Evolutionary conservation across 2,888 invertebrate genomes (phyloP).

Genomic region (Stegana nigrithorax): DNA sequence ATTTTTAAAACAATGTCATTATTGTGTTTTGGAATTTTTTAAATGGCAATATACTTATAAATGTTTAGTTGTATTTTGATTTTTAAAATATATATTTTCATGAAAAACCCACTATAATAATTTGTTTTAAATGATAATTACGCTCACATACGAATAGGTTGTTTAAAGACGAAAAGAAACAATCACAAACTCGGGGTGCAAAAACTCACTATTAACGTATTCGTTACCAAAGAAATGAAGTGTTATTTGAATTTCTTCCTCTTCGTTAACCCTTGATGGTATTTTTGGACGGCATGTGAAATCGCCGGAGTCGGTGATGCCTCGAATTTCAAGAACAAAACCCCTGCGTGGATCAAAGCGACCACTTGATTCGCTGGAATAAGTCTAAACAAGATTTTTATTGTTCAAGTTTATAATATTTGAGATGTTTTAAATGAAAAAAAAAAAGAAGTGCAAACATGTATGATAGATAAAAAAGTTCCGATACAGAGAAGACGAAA

Average conservation of each 20-base stretch:
- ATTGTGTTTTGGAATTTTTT: no score
- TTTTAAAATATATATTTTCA: no score
- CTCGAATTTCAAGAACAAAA: constrained; percentile 62
- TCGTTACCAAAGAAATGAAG: constrained; percentile 64
- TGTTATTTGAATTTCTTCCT: constrained; percentile 47
- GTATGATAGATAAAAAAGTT: not conserved
- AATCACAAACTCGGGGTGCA: constrained; percentile 68
- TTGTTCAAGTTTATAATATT: constrained; percentile 14
- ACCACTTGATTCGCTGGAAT: constrained; percentile 56
- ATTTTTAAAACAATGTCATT: no score
- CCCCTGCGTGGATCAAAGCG: constrained; percentile 65
- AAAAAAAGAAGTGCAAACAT: constrained; percentile 3
- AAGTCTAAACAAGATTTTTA: constrained; percentile 45
- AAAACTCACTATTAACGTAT: constrained; percentile 67
- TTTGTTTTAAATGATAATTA: constrained; percentile 43
- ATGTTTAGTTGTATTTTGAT: no score
- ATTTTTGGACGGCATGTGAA: constrained; percentile 62
- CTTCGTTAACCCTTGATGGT: constrained; percentile 56
- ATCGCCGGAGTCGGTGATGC: constrained; percentile 60
- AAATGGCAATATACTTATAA: no score
- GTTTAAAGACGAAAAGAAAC: constrained; percentile 62
- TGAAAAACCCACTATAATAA: no score
- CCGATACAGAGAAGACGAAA: not conserved
- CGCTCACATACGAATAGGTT: constrained; percentile 24
- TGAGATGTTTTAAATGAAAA: not conserved